phyloP scores from a whole-genome alignment of 2,888 invertebrate species.

The Phaonia tiefii region DNA sequence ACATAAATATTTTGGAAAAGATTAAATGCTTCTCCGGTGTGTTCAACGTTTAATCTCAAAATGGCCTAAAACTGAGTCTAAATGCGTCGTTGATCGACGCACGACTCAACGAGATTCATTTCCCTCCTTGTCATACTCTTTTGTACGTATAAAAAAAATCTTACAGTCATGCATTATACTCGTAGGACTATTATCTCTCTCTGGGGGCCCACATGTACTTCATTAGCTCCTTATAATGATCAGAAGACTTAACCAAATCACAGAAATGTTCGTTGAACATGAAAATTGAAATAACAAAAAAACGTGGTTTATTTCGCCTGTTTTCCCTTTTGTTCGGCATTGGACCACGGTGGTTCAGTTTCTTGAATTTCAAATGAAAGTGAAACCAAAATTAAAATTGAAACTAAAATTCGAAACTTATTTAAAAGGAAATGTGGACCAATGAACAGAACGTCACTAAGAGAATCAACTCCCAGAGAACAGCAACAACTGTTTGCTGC shows the following conservation, averaged over 20 bases:
- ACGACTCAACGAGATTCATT: no score
- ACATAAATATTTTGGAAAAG: no score
- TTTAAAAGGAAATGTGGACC: conserved; percentile 59
- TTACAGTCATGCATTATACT: no score
- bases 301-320: conserved; percentile 57
- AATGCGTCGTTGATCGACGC: no score
- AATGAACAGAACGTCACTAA: conserved; percentile 26
- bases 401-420: no score
- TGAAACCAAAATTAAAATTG: conserved; percentile 63
- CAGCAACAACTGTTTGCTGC: neutral
- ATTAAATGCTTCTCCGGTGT: no score
- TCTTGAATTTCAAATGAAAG: conserved; percentile 57
- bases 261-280: conserved; percentile 20
- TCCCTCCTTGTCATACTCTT: no score
- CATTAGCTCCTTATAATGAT: conserved; percentile 56
- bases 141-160: no score
- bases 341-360: neutral
- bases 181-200: no score
- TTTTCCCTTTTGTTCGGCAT: conserved; percentile 30
- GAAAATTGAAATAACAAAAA: conserved; percentile 1
- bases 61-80: no score
- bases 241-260: conserved; percentile 17
- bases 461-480: neutral
- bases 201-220: conserved; percentile 7
- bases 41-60: no score